phyloP scores from a whole-genome alignment of 2,113 vertebrate genomes.

The human (Homo sapiens) region DNA sequence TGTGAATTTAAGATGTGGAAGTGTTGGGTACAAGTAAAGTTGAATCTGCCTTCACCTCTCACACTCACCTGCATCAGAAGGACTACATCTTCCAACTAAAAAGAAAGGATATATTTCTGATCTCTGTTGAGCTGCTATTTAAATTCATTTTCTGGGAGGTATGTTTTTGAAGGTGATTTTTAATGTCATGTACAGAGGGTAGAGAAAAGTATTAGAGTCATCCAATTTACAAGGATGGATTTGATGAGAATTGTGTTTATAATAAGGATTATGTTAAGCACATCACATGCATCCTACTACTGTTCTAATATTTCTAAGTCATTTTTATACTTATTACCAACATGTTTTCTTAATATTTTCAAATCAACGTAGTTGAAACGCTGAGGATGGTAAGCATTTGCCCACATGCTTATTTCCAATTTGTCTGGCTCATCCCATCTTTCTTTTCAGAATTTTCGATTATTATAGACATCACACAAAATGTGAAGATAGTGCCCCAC shows the following conservation, averaged over 20 bases:
- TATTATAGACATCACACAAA: neutral
- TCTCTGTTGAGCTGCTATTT: neutral
- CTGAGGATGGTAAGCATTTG: neutral
- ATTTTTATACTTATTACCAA: neutral
- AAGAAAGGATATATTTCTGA: neutral
- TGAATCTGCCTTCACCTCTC: neutral
- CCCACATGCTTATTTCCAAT: neutral
- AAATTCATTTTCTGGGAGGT: neutral
- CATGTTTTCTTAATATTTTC: neutral
- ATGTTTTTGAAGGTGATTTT: constrained; percentile 14
- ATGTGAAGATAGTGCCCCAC: neutral
- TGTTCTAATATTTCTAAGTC: neutral
- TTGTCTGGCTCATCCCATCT: neutral
- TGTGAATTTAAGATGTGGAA: neutral
- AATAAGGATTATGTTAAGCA: neutral
- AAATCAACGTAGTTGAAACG: neutral
- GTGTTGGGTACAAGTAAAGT: neutral
- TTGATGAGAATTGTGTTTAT: neutral
- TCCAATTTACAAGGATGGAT: neutral
- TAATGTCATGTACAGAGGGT: neutral
- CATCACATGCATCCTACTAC: neutral
- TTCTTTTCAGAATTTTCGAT: neutral
- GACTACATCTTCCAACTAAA: neutral
- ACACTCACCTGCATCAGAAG: neutral
- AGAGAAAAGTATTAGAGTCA: neutral